A percentile compares a stretch with the other conserved stretches of the same genome.
Conservation (phyloP, 1,140 invertebrate species). For the Drosophila truncata region DNA sequence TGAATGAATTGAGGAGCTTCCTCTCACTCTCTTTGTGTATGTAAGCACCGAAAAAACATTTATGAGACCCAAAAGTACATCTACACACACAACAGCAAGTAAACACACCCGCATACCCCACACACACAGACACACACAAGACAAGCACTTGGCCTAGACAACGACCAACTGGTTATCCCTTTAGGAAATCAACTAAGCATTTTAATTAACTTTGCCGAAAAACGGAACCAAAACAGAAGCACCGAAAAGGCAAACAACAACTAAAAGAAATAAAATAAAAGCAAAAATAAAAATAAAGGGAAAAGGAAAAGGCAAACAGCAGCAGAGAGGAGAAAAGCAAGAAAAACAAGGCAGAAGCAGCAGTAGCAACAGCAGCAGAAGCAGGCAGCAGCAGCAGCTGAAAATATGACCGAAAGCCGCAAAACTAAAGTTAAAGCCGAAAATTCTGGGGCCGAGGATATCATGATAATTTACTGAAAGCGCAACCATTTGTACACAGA, state of each 20-base stretch:
- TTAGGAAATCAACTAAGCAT: constrained; percentile 80
- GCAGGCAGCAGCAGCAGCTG: constrained; percentile 44
- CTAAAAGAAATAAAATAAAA: constrained; percentile 10
- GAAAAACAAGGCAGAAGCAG: constrained; percentile 7
- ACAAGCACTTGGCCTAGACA: constrained; percentile 15
- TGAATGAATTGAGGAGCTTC: constrained; percentile 8
- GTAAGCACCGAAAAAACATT: constrained; percentile 36
- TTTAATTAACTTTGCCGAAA: constrained; percentile 77
- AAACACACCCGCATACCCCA: constrained; percentile 10
- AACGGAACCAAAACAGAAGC: constrained; percentile 41
- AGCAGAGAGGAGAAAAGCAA: constrained; percentile 1
- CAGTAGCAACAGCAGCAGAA: constrained; percentile 3
- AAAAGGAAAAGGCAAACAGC: not conserved
- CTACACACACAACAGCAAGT: constrained; percentile 10
- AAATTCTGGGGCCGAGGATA: constrained; percentile 29
- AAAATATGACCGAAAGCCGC: constrained; percentile 74
- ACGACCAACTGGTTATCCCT: constrained; percentile 67
- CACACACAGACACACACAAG: constrained; percentile 1
- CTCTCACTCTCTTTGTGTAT: not conserved
- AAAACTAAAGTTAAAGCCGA: constrained; percentile 73
- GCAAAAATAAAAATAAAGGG: not conserved
- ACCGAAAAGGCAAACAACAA: constrained; percentile 27
- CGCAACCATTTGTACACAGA: constrained; percentile 74
- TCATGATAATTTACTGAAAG: constrained; percentile 81
- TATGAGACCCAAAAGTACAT: constrained; percentile 44